These are phyloP conservation scores for Amphibalanus amphitrite DNA, from an alignment of 1,140 invertebrate species.

Conservation along the genomic window DNA sequence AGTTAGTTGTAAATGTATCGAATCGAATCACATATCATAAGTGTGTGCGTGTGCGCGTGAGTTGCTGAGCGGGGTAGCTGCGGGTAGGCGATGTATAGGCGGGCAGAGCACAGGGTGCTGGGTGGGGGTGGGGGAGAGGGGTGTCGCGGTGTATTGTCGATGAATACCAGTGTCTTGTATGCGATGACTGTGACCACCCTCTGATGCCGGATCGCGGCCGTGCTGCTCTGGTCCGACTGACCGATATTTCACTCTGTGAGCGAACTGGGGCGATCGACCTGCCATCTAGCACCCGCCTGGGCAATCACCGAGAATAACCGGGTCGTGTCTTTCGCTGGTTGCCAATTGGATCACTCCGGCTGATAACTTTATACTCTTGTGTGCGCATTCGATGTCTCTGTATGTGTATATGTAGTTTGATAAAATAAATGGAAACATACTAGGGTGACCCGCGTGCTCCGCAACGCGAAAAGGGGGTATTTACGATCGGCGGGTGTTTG, in stretches of 20 bases:
- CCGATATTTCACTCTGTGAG: neutral
- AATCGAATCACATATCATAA: neutral
- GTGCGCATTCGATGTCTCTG: too few relatives aligned
- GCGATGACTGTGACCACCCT: neutral
- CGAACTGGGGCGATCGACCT: neutral
- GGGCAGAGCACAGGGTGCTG: too few relatives aligned
- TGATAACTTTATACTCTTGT: neutral
- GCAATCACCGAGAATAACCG: neutral
- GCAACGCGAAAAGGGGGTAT: too few relatives aligned
- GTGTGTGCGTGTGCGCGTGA: too few relatives aligned
- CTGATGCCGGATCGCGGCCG: too few relatives aligned
- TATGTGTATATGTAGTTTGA: too few relatives aligned
- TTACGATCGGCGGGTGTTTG: too few relatives aligned
- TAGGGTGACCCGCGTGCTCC: too few relatives aligned
- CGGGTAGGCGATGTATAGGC: too few relatives aligned
- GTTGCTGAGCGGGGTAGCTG: neutral
- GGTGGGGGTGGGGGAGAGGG: too few relatives aligned
- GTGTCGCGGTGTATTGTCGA: neutral
- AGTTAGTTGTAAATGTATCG: neutral
- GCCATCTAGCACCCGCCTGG: neutral
- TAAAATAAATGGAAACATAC: too few relatives aligned
- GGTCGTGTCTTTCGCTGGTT: neutral
- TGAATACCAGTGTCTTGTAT: neutral
- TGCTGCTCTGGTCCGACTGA: too few relatives aligned
- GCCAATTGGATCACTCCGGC: neutral